Evolutionary conservation across 2,797 vertebrate genomes (phyloP), one percentile per base, ranked within the genome.

Genomic region (Micromesistius poutassou): DNA sequence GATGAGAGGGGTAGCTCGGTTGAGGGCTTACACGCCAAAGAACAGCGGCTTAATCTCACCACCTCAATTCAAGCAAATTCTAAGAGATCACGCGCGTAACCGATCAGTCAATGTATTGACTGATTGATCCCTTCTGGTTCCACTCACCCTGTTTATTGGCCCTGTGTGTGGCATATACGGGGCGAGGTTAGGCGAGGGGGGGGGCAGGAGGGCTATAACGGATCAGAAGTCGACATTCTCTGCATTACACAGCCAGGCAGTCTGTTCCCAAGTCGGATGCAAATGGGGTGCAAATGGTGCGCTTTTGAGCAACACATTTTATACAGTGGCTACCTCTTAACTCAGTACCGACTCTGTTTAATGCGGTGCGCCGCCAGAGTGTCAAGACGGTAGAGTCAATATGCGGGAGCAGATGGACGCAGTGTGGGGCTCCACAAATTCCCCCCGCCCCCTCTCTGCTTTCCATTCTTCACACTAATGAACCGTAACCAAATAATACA

Each of bases 401-500:
- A 92, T 93, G 93, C 87, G 85, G 35, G 77, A 91, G 87, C 93
- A 93, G 93, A 94, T 93, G 91, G 93, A 90, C 91, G 80, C 93
- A 91, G 91, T 91, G 89, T 92, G 92, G 82, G 87, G 85, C 87
- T 80, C 88, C 30, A 84, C 85, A 86, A 90, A 91, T 85, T 80
- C 83, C 85, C 83, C 85, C 88, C 62, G 1, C 55, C n/a, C 62
- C 62, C 89, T 85, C 77, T 86, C 82, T 80, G 85, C 85, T 91
- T 91, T 89, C 88, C 90, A 88, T 92, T 91, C 87, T 91, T 87
- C 84, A 90, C 90, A 86, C 91, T 93, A 94, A 93, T 93, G 91
- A 93, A 92, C 89, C 91, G 86, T 92, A 91, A 92, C 90, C 87
- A 93, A 91, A 92, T 93, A 91, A 91, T 90, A 90, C 90, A 90